phyloP scores from a whole-genome alignment of 2,888 invertebrate species.

The Coenonympha glycerion region DNA sequence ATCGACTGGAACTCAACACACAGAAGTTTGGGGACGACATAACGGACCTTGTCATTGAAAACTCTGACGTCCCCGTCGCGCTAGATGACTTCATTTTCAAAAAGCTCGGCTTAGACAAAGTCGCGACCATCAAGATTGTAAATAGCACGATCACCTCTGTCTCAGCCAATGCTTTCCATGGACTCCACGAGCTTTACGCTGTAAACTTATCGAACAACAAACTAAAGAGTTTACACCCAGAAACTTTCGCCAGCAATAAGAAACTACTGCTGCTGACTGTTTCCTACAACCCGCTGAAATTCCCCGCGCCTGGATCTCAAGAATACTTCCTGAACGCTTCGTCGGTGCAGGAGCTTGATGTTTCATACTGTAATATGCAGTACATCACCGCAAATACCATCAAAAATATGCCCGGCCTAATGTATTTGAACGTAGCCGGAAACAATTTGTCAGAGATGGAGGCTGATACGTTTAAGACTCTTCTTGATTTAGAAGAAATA shows the following conservation, averaged over 20 bases:
- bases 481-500: slow-evolving; percentile 81
- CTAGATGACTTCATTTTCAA: slow-evolving; percentile 78
- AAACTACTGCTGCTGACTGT: slow-evolving; percentile 80
- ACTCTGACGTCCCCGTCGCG: slow-evolving; percentile 76
- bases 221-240: slow-evolving; percentile 79
- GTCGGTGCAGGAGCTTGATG: slow-evolving; percentile 81
- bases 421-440: slow-evolving; percentile 80
- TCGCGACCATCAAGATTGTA: slow-evolving; percentile 81
- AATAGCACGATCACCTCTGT: slow-evolving; percentile 81
- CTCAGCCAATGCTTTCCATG: slow-evolving; percentile 81
- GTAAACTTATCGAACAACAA: slow-evolving; percentile 82
- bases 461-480: slow-evolving; percentile 76
- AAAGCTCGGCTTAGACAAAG: slow-evolving; percentile 78
- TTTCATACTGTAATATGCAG: slow-evolving; percentile 81
- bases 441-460: slow-evolving; percentile 80
- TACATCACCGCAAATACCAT: slow-evolving; percentile 80
- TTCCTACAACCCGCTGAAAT: slow-evolving; percentile 78
- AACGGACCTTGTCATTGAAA: slow-evolving; percentile 80
- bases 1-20: slow-evolving; percentile 79
- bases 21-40: slow-evolving; percentile 81
- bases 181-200: slow-evolving; percentile 79
- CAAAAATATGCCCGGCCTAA: slow-evolving; percentile 78
- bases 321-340: slow-evolving; percentile 77
- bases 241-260: slow-evolving; percentile 81
- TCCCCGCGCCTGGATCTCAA: slow-evolving; percentile 54